Base-by-base conservation (phyloP, 2,888 invertebrate genomes). In the Lobophora halterata region DNA sequence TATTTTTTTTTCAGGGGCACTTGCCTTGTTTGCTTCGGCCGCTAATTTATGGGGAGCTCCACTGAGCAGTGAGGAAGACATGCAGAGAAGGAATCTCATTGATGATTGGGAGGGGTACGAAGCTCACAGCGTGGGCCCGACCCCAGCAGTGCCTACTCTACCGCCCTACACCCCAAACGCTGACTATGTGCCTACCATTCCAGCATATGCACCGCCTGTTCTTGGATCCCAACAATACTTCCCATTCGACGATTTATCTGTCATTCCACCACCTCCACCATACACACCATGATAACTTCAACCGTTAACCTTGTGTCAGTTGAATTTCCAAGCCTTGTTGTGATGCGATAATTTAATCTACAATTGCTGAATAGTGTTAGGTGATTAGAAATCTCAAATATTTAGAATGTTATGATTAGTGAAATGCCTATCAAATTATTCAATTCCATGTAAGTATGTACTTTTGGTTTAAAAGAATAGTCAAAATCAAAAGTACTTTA, bases 11-110 rank as follows among this genome's bases (percentile, higher is more conserved):
- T 6, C 88, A 88, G 93, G 93, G 58, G 90, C 90, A 23, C 76
- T 92, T 27, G 90, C 93, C 20, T 81, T 93, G 28, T 65, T 93
- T 53, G 93, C 92, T 3, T 91, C 93, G 6, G 92, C 93, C 9
- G 91, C 91, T 51, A 93, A 91, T 58, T 75, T 93, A 24, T 88
- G 93, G 71, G 87, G 90, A 48, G 89, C 89, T 43, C 88, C 89
- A 21, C 59, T 88, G 18, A 70, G 87, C 1, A 73, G 68, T 19
- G 79, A 82, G 13, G 88, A 88, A 28, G 86, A 86, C 37, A 60
- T 86, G 17, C 88, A 88, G 52, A 71, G 88, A 52, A 74, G 89
- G 36, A 90, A 90, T 54, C 79, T 92, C 19, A 88, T 91, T 61
- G 91, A 91, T 33, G 90, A 90, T 56, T 91, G 89, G 80, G 90